Evolutionary conservation across 2,113 vertebrate species (phyloP).

Genomic region (Phalacrocorax carbo): DNA sequence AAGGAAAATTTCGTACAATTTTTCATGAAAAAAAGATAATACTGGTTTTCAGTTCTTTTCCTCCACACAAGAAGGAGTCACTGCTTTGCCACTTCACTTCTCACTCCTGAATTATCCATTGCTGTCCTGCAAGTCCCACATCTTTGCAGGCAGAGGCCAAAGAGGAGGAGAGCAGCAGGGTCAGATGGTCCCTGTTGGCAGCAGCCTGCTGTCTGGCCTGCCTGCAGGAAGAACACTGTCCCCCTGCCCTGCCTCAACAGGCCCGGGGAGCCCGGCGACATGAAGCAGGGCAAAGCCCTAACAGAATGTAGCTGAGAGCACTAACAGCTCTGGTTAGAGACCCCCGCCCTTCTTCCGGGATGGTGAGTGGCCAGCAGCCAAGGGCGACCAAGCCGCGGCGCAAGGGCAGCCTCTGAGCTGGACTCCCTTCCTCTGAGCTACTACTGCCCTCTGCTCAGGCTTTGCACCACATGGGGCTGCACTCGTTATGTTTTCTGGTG

Average conservation of each 20-base stretch:
- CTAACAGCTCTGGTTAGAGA: background rate
- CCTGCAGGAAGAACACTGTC: background rate
- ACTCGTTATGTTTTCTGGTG: background rate
- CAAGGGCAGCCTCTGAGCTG: background rate
- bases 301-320: fast-evolving
- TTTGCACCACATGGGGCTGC: fast-evolving
- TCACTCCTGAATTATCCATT: background rate
- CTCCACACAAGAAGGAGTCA: background rate
- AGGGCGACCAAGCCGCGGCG: fast-evolving
- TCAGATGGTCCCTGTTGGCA: background rate
- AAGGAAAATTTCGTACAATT: background rate
- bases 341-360: background rate
- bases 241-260: background rate
- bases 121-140: background rate
- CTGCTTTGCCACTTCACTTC: background rate
- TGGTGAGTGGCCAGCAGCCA: no score
- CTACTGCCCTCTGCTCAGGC: background rate
- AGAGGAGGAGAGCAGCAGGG: background rate
- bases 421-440: background rate
- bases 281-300: background rate
- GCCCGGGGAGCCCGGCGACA: background rate
- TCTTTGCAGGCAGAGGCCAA: background rate
- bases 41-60: background rate
- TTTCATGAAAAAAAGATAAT: background rate
- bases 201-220: background rate